Conservation (phyloP, 2,797 vertebrate genomes). For the Dromococcyx pavoninus region DNA sequence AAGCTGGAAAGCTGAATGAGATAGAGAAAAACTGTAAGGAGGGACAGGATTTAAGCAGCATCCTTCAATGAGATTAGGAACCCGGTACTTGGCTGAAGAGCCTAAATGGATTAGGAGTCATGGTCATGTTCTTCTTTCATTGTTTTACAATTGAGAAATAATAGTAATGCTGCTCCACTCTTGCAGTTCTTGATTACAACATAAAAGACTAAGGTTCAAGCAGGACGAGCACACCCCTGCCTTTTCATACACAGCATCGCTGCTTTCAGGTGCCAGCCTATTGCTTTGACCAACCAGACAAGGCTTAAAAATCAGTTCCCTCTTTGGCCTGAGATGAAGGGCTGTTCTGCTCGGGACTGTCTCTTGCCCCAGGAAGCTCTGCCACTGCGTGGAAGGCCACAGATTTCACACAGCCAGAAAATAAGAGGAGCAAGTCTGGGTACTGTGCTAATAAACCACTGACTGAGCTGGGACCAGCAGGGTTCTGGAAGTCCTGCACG, state of each 20-base stretch:
- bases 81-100: neutral
- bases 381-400: neutral
- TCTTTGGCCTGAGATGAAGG: neutral
- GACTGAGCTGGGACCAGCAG: neutral
- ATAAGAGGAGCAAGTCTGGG: neutral
- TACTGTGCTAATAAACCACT: neutral
- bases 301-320: neutral
- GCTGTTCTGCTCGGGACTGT: neutral
- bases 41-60: neutral
- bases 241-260: neutral
- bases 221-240: neutral
- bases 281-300: neutral
- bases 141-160: neutral
- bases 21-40: neutral
- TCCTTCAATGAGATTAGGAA: neutral
- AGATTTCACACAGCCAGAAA: neutral
- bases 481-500: neutral
- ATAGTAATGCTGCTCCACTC: neutral
- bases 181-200: neutral
- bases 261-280: neutral
- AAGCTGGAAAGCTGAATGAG: neutral
- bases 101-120: neutral
- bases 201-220: neutral
- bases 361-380: neutral
- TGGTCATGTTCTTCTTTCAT: neutral